Percentiles rank a stretch among this genome's conserved stretches.
Conservation (phyloP, 2,888 invertebrate genomes). For the Drosophila mettleri region DNA sequence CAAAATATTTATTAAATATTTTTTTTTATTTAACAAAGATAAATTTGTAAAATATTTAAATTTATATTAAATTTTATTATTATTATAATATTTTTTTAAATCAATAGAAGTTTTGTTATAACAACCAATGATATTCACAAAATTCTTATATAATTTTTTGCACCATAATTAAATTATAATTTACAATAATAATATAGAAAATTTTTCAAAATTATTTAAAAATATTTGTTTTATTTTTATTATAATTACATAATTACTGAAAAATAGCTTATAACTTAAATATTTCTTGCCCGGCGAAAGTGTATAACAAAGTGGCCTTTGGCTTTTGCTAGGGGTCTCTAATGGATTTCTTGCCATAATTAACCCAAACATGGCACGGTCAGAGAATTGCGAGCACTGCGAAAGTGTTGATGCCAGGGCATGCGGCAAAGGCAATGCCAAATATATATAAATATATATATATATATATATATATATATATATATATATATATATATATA, state of each 20-base stretch:
- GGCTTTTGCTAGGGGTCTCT: constrained; percentile 42
- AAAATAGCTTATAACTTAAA: neutral
- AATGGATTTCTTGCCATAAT: constrained; percentile 75
- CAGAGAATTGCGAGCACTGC: constrained; percentile 18
- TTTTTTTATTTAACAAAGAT: too few relatives aligned
- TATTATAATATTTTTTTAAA: too few relatives aligned
- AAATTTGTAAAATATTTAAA: too few relatives aligned
- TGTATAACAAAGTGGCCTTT: constrained; percentile 47
- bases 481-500: constrained; percentile 36
- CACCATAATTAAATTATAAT: neutral
- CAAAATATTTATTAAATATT: too few relatives aligned
- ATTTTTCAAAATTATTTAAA: too few relatives aligned
- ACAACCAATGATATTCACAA: too few relatives aligned
- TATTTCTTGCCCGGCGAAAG: constrained; percentile 4
- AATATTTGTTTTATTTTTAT: neutral
- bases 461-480: constrained; percentile 5
- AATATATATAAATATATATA: constrained; percentile 36
- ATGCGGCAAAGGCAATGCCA: constrained; percentile 20
- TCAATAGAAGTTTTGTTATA: too few relatives aligned
- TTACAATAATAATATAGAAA: too few relatives aligned
- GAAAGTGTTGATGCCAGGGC: constrained; percentile 62
- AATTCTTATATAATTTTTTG: neutral
- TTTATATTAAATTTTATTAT: too few relatives aligned
- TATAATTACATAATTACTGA: neutral
- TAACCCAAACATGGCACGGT: constrained; percentile 58